Evolutionary conservation across 2,888 invertebrate species (phyloP), one percentile per base, ranked within the genome.

Genomic region (Tenthredo distinguenda): DNA sequence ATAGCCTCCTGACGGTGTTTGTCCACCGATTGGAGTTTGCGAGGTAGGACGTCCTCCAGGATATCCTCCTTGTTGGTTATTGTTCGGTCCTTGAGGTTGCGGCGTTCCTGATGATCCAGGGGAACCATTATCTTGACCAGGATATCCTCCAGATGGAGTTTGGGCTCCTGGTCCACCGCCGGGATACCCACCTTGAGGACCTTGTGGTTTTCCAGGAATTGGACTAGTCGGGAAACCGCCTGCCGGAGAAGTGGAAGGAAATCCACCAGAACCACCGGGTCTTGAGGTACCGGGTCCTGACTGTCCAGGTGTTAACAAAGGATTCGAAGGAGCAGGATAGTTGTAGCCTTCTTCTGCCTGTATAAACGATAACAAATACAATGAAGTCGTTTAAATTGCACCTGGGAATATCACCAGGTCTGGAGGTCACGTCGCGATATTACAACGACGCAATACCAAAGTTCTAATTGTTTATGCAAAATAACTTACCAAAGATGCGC

Each of bases 261-360:
- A 86, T 26, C 87, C 86, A 71, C 87, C 86, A 31, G 86, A 71
- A n/a, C 87, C 87, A 12, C 89, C 91, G 15, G 91, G 91, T 86
- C 89, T 88, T 3, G 90, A 85, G 37, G 89, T 87, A 71, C 90
- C 89, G 43, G 89, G 88, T 81, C 87, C 86, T 47, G 87, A 86
- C 76, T 88, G 86, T 18, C 94, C 94, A 58, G 92, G 90, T 84
- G 91, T 92, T n/a, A 31, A 21, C 88, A 96, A 95, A 0, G 96
- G 96, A 89, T 95, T 95, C 81, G 95, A 95, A 9, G 97, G 97
- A 86, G 96, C 95, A 87, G 96, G 96, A 93, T 97, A 97, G 87
- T 95, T 96, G 91, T 97, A 97, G 31, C 97, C 97, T 91, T 95
- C 95, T 94, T 97, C 97, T 84, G 95, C 95, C 96, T 96, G 88